These are phyloP conservation scores for Standfussiana lucernea DNA, from an alignment of 2,888 invertebrate species.

Conservation along the genomic window DNA sequence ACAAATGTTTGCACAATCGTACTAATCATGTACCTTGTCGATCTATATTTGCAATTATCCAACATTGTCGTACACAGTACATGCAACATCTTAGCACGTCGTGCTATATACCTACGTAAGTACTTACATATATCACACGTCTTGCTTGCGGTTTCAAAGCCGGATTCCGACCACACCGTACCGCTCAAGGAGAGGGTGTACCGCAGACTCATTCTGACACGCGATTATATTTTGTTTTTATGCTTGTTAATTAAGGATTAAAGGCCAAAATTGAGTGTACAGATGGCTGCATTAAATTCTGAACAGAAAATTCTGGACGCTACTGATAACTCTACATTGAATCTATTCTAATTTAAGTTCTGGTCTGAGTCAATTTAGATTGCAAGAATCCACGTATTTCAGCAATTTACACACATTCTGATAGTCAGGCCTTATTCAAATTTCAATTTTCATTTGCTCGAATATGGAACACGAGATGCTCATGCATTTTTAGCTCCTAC, in stretches of 20 bases:
- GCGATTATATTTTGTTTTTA: constrained; percentile 24
- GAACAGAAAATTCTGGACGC: background rate
- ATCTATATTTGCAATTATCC: constrained; percentile 33
- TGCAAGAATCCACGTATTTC: too few relatives aligned
- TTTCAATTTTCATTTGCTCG: background rate
- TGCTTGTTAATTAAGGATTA: constrained; percentile 17
- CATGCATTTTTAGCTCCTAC: background rate
- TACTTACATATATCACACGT: constrained; percentile 12
- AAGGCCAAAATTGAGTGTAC: background rate
- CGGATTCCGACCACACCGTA: constrained; percentile 35
- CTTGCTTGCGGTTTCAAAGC: constrained; percentile 51
- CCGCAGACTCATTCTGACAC: constrained; percentile 46
- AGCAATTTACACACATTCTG: too few relatives aligned
- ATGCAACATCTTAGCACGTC: constrained; percentile 14
- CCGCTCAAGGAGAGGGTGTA: constrained; percentile 23
- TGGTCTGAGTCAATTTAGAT: background rate
- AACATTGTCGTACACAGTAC: constrained; percentile 21
- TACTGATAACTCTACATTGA: background rate
- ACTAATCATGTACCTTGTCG: constrained; percentile 25
- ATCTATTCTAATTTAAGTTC: background rate
- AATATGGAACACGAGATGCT: background rate
- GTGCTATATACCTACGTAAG: background rate
- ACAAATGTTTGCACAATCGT: constrained; percentile 34
- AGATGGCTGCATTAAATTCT: background rate
- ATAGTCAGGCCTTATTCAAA: background rate